Percentiles rank a stretch among this genome's conserved stretches.
Conservation (phyloP, 2,113 vertebrate species). For the Tychaedon coryphoeus region DNA sequence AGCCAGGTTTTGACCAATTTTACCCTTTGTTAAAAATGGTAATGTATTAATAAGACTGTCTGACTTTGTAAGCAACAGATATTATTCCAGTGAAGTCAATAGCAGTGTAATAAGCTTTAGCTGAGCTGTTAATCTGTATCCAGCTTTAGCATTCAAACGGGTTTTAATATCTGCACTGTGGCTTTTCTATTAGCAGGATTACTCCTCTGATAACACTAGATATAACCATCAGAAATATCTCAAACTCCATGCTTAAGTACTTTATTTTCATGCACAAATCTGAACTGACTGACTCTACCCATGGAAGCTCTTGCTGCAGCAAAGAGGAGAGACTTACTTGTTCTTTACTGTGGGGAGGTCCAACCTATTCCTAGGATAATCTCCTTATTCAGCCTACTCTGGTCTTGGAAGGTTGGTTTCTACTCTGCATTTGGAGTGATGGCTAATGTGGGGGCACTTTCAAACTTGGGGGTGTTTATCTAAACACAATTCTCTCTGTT, state of each 20-base stretch:
- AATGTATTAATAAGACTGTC: not conserved
- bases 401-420: not conserved
- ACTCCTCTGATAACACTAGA: not conserved
- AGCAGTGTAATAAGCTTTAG: not conserved
- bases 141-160: not conserved
- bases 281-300: not conserved
- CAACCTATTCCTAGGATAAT: not conserved
- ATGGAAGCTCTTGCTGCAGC: not conserved
- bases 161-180: not conserved
- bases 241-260: not conserved
- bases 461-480: not conserved
- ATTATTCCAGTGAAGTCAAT: not conserved
- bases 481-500: not conserved
- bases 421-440: not conserved
- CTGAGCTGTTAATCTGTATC: slow-evolving; percentile 11
- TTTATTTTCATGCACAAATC: not conserved
- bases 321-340: not conserved
- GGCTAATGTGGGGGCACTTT: not conserved
- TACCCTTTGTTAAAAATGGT: not conserved
- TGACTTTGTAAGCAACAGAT: not conserved
- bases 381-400: not conserved
- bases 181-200: not conserved
- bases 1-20: not conserved
- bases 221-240: not conserved
- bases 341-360: not conserved